Evolutionary conservation across 2,888 invertebrate species (phyloP), one percentile per base, ranked within the genome.

Genomic region (Amphipoea lucens): DNA sequence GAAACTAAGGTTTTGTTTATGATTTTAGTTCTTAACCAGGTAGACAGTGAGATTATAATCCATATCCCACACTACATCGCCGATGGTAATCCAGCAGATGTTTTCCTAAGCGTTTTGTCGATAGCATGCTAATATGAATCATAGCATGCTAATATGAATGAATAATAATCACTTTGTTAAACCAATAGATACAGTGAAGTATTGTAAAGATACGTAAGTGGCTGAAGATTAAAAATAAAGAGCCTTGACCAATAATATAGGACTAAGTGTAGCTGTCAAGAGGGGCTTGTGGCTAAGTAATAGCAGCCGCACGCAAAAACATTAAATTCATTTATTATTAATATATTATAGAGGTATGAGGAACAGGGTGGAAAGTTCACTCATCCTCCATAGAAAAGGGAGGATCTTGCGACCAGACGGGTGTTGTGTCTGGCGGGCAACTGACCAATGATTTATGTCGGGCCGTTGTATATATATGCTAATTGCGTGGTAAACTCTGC

Each of bases 1-100:
- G 45, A 60, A 75, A 67, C 6, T 29, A 48, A 14, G 12, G 45
- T 20, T 23, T 65, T 80, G 57, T 84, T 82, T 73, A 69, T 69
- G 57, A 60, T 73, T 57, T 73, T 29, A 57, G 1, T 57, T 57
- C 57, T 57, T 54, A 51, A 23, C 14, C 23, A n/a, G 14, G 36
- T 67, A 40, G 0, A 36, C 45, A 48, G 4, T 11, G 20, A 48
- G 40, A 42, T 14, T 54, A 36, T 67, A 74, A 70, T 67, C 60
- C 65, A 12, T 2, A 54, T 17, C 4, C 48, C 23, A 45, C n/a
- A 42, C 11, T 12, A 17, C n/a, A 48, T 17, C 14, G 5, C 6
- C 17, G 36, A 57, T 68, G 85, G 36, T 81, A 63, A 83, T 62
- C 66, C 45, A 54, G n/a, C 29, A 63, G 48, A 82, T 86, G 60